Percentiles rank a stretch among this genome's conserved stretches.
Conservation (phyloP, 2,113 vertebrate species). For the Pollachius pollachius region DNA sequence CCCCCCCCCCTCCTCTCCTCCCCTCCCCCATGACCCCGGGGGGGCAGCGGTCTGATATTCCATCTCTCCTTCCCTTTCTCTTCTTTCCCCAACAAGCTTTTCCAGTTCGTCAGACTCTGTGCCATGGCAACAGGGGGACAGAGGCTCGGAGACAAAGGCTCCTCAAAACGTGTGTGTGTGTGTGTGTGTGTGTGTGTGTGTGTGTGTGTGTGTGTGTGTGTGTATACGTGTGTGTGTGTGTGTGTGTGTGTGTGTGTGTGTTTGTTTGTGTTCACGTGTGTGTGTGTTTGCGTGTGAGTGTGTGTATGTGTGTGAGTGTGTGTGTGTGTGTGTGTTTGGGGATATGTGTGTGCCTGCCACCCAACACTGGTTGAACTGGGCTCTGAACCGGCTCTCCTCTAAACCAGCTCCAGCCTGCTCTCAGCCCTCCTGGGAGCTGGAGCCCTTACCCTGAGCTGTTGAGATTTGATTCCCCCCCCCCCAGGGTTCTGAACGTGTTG, state of each 20-base stretch:
- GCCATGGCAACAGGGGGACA: constrained; percentile 81
- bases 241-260: constrained; percentile 10
- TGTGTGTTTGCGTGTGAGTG: no score
- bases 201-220: no score
- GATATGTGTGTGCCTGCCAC: no score
- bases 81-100: constrained; percentile 78
- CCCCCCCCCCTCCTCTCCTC: not conserved
- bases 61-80: constrained; percentile 65
- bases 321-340: no score
- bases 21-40: constrained; percentile 18
- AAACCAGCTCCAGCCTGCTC: no score
- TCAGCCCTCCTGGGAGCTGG: no score
- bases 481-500: not conserved
- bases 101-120: constrained; percentile 80
- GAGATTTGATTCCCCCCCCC: constrained; percentile 8
- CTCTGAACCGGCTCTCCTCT: no score
- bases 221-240: no score
- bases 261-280: not conserved
- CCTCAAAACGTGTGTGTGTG: constrained; percentile 21
- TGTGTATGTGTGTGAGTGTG: no score
- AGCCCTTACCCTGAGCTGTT: no score
- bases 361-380: no score
- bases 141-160: constrained; percentile 77
- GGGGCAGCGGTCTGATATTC: constrained; percentile 70
- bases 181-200: no score